phyloP scores from a whole-genome alignment of 2,113 vertebrate species.

The Narcine bancroftii region DNA sequence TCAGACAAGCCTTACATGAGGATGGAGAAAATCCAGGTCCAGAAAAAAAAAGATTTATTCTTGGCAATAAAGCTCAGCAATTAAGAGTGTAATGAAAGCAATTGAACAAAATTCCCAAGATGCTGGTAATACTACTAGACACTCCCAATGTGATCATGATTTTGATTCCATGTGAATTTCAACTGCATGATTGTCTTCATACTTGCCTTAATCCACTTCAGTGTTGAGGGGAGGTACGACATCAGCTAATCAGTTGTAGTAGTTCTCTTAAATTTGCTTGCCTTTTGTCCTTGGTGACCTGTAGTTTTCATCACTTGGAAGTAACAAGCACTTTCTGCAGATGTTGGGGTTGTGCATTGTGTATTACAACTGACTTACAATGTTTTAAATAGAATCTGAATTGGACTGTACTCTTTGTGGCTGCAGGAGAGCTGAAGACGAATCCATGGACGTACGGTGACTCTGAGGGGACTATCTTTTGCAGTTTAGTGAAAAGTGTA shows the following conservation, averaged over 20 bases:
- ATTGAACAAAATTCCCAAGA: not conserved
- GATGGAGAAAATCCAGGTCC: not conserved
- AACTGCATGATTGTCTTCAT: not conserved
- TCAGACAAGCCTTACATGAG: not conserved
- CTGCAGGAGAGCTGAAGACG: too few relatives aligned
- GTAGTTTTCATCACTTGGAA: not conserved
- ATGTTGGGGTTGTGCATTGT: too few relatives aligned
- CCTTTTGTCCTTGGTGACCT: not conserved
- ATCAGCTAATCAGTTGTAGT: not conserved
- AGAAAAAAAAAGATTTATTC: not conserved
- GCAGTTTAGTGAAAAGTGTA: conserved; percentile 28
- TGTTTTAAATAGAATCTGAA: conserved; percentile 29
- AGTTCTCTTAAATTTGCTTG: not conserved
- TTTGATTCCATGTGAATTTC: not conserved
- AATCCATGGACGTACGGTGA: too few relatives aligned
- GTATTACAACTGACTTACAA: not conserved
- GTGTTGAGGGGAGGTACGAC: not conserved
- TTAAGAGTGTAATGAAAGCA: not conserved
- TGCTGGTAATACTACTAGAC: not conserved
- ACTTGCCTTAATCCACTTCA: not conserved
- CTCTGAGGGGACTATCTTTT: too few relatives aligned
- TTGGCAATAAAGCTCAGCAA: not conserved
- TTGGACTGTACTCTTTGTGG: not conserved
- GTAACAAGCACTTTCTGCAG: too few relatives aligned
- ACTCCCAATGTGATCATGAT: not conserved